Evolutionary conservation across 2,888 invertebrate species (phyloP).

Genomic region (Drosophila neotestacea): DNA sequence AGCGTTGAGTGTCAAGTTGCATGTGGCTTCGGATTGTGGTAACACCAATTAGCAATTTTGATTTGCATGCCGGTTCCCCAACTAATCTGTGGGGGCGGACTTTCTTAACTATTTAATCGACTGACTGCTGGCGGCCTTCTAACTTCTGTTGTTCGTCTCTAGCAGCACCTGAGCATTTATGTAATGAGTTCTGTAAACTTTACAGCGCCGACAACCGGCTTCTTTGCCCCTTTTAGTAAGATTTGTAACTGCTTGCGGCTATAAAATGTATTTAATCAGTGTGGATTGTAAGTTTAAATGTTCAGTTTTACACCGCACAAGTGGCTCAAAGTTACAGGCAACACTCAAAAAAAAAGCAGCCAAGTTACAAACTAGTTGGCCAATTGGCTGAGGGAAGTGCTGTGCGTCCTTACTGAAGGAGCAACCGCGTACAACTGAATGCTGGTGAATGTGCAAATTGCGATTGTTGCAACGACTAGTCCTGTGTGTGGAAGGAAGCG

Average conservation of each 20-base stretch:
- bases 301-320: slow-evolving; percentile 24
- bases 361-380: slow-evolving; percentile 20
- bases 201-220: slow-evolving; percentile 60
- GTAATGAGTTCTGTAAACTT: slow-evolving; percentile 67
- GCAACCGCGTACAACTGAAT: slow-evolving; percentile 84
- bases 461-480: slow-evolving; percentile 74
- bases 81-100: slow-evolving; percentile 15
- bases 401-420: slow-evolving; percentile 84
- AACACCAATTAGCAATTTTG: slow-evolving; percentile 38
- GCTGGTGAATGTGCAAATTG: slow-evolving; percentile 73
- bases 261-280: not conserved
- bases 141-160: slow-evolving; percentile 9
- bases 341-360: slow-evolving; percentile 3
- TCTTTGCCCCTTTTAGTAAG: slow-evolving; percentile 8
- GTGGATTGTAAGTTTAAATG: slow-evolving; percentile 7
- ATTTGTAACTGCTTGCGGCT: not conserved
- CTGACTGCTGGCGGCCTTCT: slow-evolving; percentile 1
- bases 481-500: slow-evolving; percentile 40
- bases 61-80: slow-evolving; percentile 20
- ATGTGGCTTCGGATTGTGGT: slow-evolving; percentile 13
- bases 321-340: slow-evolving; percentile 12
- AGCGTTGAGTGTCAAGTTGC: slow-evolving; percentile 24
- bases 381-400: slow-evolving; percentile 27
- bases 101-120: slow-evolving; percentile 29
- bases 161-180: slow-evolving; percentile 55